phyloP scores from a whole-genome alignment of 2,888 invertebrate genomes.

The Rhodophaea formosa region DNA sequence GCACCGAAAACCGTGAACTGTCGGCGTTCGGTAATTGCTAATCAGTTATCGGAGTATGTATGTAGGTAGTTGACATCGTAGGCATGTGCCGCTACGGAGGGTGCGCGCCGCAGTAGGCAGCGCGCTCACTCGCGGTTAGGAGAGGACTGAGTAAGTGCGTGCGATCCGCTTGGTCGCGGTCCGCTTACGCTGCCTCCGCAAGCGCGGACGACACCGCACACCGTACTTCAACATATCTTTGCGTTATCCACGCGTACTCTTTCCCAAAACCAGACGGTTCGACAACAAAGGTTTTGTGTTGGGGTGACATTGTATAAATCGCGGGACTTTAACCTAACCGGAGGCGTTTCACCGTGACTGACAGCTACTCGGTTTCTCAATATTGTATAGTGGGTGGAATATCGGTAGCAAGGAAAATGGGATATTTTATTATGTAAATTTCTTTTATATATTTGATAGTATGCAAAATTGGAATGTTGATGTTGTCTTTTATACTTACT shows the following conservation, averaged over 20 bases:
- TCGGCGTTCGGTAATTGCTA: conserved; percentile 61
- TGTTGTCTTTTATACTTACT: neutral
- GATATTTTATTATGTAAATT: neutral
- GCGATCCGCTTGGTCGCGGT: conserved; percentile 39
- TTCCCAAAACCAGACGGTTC: neutral
- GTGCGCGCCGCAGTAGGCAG: conserved; percentile 71
- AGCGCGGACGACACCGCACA: conserved; percentile 25
- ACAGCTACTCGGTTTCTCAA: neutral
- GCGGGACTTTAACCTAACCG: neutral
- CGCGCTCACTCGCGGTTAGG: conserved; percentile 77
- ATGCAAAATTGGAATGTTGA: neutral
- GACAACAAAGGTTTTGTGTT: neutral
- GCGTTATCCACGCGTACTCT: neutral
- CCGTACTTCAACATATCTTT: neutral
- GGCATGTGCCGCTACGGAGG: conserved; percentile 62
- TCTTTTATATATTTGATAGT: neutral
- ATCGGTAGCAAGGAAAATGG: neutral
- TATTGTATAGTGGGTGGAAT: neutral
- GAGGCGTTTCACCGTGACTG: neutral
- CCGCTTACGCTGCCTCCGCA: conserved; percentile 30
- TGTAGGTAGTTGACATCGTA: conserved; percentile 69
- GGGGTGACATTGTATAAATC: neutral
- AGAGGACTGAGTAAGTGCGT: conserved; percentile 66
- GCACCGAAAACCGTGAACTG: conserved; percentile 51
- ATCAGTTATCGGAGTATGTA: conserved; percentile 65